Percentiles rank a stretch among this genome's conserved stretches.
phyloP scores from a whole-genome alignment of 2,113 vertebrate genomes.

The Notarius lentiginosus region DNA sequence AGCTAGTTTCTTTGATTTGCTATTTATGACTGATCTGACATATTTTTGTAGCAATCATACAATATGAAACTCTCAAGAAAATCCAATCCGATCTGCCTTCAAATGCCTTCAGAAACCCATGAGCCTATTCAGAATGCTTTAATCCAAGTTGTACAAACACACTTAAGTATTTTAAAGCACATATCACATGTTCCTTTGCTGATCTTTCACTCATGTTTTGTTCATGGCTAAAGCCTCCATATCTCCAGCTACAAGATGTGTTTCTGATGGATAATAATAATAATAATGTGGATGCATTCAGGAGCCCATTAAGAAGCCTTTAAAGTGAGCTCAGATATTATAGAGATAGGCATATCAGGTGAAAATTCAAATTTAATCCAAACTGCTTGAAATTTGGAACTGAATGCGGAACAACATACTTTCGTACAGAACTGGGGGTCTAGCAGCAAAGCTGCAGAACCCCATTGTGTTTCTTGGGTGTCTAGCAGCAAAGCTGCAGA shows the following conservation, averaged over 20 bases:
- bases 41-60: not conserved
- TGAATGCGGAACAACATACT: no score
- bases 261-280: not conserved
- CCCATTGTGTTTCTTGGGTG: no score
- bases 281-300: conserved; percentile 2
- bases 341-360: no score
- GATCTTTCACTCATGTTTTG: not conserved
- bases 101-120: not conserved
- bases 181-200: not conserved
- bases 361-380: no score
- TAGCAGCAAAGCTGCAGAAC: no score
- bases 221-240: conserved; percentile 9
- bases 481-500: no score
- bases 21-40: not conserved
- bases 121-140: not conserved
- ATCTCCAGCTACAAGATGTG: conserved; percentile 1
- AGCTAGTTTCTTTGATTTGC: not conserved
- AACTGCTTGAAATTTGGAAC: no score
- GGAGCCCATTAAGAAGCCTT: conserved; percentile 12
- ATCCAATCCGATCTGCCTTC: not conserved
- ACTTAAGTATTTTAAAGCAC: not conserved
- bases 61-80: not conserved
- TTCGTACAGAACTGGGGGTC: no score
- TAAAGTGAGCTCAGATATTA: not conserved
- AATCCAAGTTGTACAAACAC: not conserved